Base-by-base conservation (phyloP, 1,140 invertebrate species). In the Cydia amplana region DNA sequence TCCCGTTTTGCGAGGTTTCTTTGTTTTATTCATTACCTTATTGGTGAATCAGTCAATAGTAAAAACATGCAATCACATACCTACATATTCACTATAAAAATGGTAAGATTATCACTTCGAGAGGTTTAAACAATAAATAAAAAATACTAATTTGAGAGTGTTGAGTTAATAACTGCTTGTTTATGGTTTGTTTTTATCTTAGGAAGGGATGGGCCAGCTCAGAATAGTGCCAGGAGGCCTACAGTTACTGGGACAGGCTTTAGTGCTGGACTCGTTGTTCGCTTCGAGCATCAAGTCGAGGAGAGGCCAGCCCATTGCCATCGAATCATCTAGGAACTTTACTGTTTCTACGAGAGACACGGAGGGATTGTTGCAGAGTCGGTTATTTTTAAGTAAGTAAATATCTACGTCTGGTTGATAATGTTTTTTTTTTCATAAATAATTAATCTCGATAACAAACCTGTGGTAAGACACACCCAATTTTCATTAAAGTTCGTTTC, bases 171-270 rank as follows among this genome's bases (percentile, higher is more conserved):
- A 46, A 46, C 43, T 14, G 43, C 14, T 46, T 12, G 14, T 14
- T 12, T 14, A 46, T 46, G 43, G 43, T 46, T 74, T 46, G 73
- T 74, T 74, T 65, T 49, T 67, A 77, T 93, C 95, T 72, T 93
- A 99, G 98, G 96, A 98, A 87, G 98, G 98, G 72, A 98, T 99
- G 95, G 98, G 98, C 49, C 96, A 97, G 82, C 93, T 99, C 36
- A 96, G 96, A 91, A 97, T 99, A 78, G 95, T 97, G 64, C 95
- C 96, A 63, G 96, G 97, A 74, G 98, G 98, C 28, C 93, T 99
- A 72, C 96, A 97, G 84, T 93, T 99, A 51, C 95, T 96, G 77
- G 98, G 98, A 36, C 96, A 98, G 88, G 96, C 97, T 28, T 95
- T 98, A 83, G 96, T 99, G 78, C 92, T 98, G 83, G 96, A 98